These are phyloP conservation scores for Xylocampa areola DNA, from an alignment of 2,888 invertebrate genomes.

Conservation along the genomic window DNA sequence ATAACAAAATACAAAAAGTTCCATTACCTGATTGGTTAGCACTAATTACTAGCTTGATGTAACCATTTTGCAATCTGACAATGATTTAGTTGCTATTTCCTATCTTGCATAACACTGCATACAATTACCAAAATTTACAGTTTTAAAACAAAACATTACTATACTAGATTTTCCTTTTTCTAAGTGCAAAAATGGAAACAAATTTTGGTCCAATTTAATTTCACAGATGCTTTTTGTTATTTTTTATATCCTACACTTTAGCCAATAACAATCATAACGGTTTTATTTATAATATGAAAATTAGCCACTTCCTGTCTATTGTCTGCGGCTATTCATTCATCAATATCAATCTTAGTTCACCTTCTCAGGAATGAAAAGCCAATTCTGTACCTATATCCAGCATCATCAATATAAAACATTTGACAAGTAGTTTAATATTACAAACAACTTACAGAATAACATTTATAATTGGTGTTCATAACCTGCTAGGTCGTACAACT, in stretches of 20 bases:
- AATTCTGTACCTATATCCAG: too few relatives aligned
- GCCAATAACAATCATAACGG: too few relatives aligned
- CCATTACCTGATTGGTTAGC: not conserved
- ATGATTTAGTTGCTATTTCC: slow-evolving; percentile 8
- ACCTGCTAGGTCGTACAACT: slow-evolving; percentile 82
- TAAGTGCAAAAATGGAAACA: too few relatives aligned
- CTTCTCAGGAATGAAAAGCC: slow-evolving; percentile 21
- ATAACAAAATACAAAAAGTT: slow-evolving; percentile 11
- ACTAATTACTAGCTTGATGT: slow-evolving; percentile 1
- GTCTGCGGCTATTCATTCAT: slow-evolving; percentile 11
- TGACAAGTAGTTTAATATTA: too few relatives aligned
- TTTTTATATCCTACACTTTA: too few relatives aligned
- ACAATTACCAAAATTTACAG: too few relatives aligned
- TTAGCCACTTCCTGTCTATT: not conserved
- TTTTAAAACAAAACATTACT: too few relatives aligned
- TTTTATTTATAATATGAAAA: not conserved
- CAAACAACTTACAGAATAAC: too few relatives aligned
- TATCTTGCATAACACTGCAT: slow-evolving; percentile 7
- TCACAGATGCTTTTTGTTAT: too few relatives aligned
- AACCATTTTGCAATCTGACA: slow-evolving; percentile 4
- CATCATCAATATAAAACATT: too few relatives aligned
- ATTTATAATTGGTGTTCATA: slow-evolving; percentile 38
- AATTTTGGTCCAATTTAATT: too few relatives aligned
- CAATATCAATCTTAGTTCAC: slow-evolving; percentile 9
- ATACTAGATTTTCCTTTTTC: too few relatives aligned